Conservation (phyloP, 2,797 vertebrate species). For the Sebastiscus tertius region DNA sequence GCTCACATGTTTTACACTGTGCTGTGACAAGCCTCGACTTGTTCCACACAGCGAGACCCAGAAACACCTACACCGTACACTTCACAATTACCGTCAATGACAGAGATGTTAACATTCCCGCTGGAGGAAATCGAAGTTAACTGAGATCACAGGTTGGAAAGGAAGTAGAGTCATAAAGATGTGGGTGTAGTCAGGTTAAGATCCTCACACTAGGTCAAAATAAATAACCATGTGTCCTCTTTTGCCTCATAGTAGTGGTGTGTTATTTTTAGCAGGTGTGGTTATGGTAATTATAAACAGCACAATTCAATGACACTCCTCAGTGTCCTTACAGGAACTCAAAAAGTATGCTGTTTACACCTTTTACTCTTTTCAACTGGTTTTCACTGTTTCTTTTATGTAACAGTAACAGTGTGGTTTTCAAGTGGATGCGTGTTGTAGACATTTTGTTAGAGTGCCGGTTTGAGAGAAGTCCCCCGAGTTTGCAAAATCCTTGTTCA, state of each 20-base stretch:
- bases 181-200: not conserved
- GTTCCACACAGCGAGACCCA: conserved; percentile 23
- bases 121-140: not conserved
- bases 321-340: not conserved
- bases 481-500: not conserved
- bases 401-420: not conserved
- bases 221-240: conserved; percentile 6
- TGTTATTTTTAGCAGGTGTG: conserved; percentile 33
- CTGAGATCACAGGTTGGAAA: not conserved
- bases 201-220: conserved; percentile 18
- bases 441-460: not conserved
- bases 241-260: not conserved
- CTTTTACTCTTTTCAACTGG: not conserved
- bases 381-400: not conserved
- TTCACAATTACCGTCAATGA: conserved; percentile 39
- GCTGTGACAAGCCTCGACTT: conserved; percentile 40
- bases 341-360: not conserved
- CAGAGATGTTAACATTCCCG: conserved; percentile 13
- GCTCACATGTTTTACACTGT: conserved; percentile 7
- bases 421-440: not conserved
- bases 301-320: not conserved
- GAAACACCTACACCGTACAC: conserved; percentile 25
- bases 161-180: not conserved
- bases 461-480: not conserved
- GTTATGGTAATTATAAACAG: conserved; percentile 21